Conservation (phyloP, 92 coral and sea anemone species). For the Isaurus tuberculatus region DNA sequence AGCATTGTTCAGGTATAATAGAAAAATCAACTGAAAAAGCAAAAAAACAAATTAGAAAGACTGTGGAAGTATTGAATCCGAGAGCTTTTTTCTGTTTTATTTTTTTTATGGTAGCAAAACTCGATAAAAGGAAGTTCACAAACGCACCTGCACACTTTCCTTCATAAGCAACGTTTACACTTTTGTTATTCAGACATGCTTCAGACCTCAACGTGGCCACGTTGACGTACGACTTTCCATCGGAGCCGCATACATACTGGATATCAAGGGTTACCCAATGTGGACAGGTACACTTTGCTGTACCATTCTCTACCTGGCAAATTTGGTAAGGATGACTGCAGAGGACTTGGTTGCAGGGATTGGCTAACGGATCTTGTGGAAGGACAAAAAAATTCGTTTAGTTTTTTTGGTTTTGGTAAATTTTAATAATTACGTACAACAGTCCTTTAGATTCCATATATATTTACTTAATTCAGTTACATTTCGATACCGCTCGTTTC, state of each 20-base stretch:
- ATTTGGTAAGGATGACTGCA: constrained; percentile 64
- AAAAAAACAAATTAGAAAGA: too few relatives aligned
- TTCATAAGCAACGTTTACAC: constrained; percentile 11
- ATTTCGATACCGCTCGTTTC: too few relatives aligned
- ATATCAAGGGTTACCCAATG: constrained; percentile 42
- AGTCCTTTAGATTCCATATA: too few relatives aligned
- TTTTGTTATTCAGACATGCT: constrained; percentile 62
- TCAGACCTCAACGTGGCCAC: constrained; percentile 66
- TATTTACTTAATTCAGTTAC: too few relatives aligned
- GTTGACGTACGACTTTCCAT: constrained; percentile 80
- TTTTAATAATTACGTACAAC: background rate
- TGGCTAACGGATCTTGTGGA: background rate
- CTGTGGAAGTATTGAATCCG: too few relatives aligned
- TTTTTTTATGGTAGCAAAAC: background rate
- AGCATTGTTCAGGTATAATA: too few relatives aligned
- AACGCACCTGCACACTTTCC: constrained; percentile 40
- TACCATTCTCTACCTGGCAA: constrained; percentile 64
- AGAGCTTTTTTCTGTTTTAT: background rate
- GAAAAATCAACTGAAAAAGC: too few relatives aligned
- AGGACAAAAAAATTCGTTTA: background rate
- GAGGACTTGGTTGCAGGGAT: constrained; percentile 67
- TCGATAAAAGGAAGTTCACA: background rate
- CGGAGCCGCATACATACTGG: constrained; percentile 90
- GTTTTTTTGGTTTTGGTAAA: background rate
- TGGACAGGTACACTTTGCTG: constrained; percentile 84